Base-by-base conservation (phyloP, 2,888 invertebrate genomes). In the Ganaspis brasiliensis region DNA sequence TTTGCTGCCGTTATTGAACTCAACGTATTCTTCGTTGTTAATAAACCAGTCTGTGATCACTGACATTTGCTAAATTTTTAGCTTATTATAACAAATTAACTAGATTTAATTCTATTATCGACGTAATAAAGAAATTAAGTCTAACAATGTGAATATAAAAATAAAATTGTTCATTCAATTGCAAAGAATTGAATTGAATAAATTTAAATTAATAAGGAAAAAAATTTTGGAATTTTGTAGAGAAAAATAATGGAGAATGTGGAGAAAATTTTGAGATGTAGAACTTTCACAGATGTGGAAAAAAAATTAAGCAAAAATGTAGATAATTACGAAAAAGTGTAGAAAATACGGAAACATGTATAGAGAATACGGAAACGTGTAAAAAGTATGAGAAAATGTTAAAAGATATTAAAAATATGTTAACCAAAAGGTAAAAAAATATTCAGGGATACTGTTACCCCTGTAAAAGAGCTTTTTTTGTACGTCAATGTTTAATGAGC, bases 1-100 rank as follows among this genome's bases (percentile, higher is more conserved):
- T 90, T 96, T 80, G 96, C 97, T 0, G 93, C 95, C 12, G 91
- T 96, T 24, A 94, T 96, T 72, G 97, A 97, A 90, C 92, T 96
- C 72, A 96, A 97, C 88, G 93, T 96, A 8, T 96, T 97, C 89
- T 96, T 95, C 85, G 91, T 92, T 1, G 95, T 97, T 8, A 96
- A 96, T 91, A 90, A 94, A 71, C 96, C 96, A 0, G 93, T 94
- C 10, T 97, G 96, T 88, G 92, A 92, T 73, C 93, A 94, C 87
- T 92, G 86, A 87, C 82, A 78, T 81, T 83, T 79, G 79, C 76
- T 74, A n/a, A 67, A 67, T 2, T n/a, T 67, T n/a, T 67, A 67
- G 67, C 24, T 24, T 24, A 19, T 49, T 49, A 52, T 6, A 61
- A 12, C 37, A 61, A 61, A 61, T 61, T 61, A 14, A 35, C 35